Base-by-base conservation (phyloP, 2,888 invertebrate species). In the Cactoblastis cactorum region DNA sequence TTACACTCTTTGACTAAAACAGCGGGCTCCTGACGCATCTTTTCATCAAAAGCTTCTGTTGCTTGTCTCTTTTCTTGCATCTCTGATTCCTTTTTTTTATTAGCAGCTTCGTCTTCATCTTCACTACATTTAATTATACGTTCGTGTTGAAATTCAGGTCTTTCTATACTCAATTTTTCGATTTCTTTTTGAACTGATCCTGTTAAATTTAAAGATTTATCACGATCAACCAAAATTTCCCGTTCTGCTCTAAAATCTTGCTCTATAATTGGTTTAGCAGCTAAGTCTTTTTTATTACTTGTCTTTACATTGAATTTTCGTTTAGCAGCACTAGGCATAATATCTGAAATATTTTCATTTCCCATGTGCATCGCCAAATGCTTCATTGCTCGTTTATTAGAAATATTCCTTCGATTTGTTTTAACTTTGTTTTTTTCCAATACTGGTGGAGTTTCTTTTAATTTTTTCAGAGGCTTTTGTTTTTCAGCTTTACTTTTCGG, bases 401-500 rank as follows among this genome's bases (percentile, higher is more conserved):
- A 11, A 32, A 17, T n/a, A 43, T 32, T n/a, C n/a, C 17, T 47
- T 47, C 22, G 12, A 14, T 14, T 19, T 24, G 11, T 22, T 14
- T 47, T 34, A 14, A 14, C 11, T 1, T 34, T 19, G 11, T 24
- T 14, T 34, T 46, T 46, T 2, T 46, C 46, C n/a, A 34, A 17
- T 19, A 33, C 14, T 18, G 18, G 22, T 11, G 19, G 15, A 14
- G 14, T 19, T 22, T 34, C 45, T 19, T 34, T 46, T 33, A 11
- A 46, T 34, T 41, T 41, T 22, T 9, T 8, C 11, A 22, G 49
- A 8, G 62, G 56, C 49, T 57, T 64, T 19, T 54, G 51, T 12
- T 62, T 63, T 45, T 54, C 60, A 37, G 57, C 47, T 0, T 53
- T 52, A 2, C 59, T 57, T 8, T 59, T 61, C 56, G 65, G 59